Evolutionary conservation across 2,797 vertebrate species (phyloP).

Genomic region (Acanthis flammea): DNA sequence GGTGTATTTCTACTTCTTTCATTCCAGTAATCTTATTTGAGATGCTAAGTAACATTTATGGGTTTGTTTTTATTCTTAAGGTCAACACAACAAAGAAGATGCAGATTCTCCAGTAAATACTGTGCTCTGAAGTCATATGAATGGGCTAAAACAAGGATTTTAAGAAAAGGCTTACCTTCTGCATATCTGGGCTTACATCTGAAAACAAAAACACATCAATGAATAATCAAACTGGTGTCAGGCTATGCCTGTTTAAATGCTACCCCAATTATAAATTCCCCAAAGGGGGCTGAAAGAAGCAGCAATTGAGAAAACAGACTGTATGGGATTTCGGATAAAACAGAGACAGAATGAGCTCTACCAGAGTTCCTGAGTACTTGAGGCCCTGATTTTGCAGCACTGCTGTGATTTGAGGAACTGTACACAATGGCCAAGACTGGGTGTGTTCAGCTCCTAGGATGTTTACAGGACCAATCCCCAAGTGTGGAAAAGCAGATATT

Average conservation of each 20-base stretch:
- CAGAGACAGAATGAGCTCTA: neutral
- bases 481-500: neutral
- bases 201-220: conserved; percentile 40
- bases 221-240: neutral
- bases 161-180: conserved; percentile 74
- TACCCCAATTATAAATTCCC: neutral
- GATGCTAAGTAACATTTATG: neutral
- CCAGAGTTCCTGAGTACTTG: neutral
- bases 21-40: neutral
- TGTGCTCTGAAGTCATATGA: neutral
- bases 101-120: neutral
- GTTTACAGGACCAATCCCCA: neutral
- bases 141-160: neutral
- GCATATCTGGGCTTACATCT: conserved; percentile 79
- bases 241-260: neutral
- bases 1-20: neutral
- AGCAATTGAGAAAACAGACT: neutral
- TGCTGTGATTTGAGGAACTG: neutral
- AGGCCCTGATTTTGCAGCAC: neutral
- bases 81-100: neutral
- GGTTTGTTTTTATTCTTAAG: neutral
- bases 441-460: neutral
- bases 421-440: neutral
- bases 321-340: neutral
- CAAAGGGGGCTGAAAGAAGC: neutral